phyloP scores from a whole-genome alignment of 2,888 invertebrate species.

The Vannuccia rotundouncinata region DNA sequence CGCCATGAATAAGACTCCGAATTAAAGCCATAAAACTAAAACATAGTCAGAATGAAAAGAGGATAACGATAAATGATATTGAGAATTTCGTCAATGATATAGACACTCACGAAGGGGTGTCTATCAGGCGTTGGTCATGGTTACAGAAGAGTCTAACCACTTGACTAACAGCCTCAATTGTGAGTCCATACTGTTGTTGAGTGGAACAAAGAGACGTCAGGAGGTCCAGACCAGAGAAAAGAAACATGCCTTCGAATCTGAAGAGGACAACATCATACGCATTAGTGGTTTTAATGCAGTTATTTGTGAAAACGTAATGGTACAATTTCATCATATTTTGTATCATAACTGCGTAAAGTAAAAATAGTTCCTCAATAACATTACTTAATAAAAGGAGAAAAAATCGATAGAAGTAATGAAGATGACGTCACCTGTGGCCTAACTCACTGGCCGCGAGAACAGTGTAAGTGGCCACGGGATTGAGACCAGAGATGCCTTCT shows the following conservation, averaged over 20 bases:
- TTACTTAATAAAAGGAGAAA: no score
- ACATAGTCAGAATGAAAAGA: no score
- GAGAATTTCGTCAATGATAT: no score
- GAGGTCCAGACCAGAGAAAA: neutral
- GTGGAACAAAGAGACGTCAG: neutral
- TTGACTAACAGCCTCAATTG: neutral
- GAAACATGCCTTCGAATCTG: no score
- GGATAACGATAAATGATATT: no score
- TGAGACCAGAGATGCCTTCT: neutral
- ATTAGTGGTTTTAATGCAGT: no score
- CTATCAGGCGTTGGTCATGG: neutral
- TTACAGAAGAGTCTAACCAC: neutral
- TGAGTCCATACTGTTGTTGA: neutral
- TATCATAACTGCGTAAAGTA: no score
- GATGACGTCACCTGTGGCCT: neutral
- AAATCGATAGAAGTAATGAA: no score
- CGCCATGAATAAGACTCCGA: neutral
- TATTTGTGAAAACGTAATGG: no score
- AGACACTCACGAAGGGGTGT: neutral
- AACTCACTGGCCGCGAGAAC: neutral
- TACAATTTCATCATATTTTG: no score
- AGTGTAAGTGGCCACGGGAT: neutral
- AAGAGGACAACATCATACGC: no score
- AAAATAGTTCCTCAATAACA: no score
- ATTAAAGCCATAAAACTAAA: neutral